Percentiles rank a stretch among this genome's conserved stretches.
Evolutionary conservation across 1,140 invertebrate species (phyloP).

Genomic region (Macrotrachela quadricornifera): DNA sequence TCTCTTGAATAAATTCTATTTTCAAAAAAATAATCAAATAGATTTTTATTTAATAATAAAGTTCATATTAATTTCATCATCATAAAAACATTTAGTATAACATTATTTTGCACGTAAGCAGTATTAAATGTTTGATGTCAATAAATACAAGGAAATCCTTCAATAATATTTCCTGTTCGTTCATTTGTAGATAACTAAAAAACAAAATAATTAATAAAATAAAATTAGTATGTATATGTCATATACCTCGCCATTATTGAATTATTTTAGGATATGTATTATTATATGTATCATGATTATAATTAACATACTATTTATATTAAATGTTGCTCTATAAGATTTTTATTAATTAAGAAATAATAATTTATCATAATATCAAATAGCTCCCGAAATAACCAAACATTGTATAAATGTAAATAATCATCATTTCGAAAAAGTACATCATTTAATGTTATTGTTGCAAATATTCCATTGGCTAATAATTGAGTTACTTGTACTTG

Average conservation of each 20-base stretch:
- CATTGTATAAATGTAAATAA: constrained; percentile 19
- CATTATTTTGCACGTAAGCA: constrained; percentile 18
- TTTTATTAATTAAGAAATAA: no score
- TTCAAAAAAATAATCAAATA: no score
- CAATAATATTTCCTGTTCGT: neutral
- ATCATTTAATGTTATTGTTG: no score
- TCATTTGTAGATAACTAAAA: constrained; percentile 10
- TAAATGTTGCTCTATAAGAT: no score
- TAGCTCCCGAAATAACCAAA: constrained; percentile 18
- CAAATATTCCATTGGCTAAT: no score
- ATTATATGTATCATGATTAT: constrained; percentile 14
- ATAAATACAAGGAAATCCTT: constrained; percentile 13
- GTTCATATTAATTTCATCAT: no score
- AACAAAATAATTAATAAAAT: no score
- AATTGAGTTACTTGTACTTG: no score
- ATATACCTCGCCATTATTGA: constrained; percentile 16
- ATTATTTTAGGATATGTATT: constrained; percentile 21
- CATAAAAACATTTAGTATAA: constrained; percentile 19
- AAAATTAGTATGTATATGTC: constrained; percentile 8
- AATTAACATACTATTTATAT: constrained; percentile 12
- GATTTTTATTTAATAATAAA: no score
- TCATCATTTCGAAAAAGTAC: no score
- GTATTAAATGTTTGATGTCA: constrained; percentile 19
- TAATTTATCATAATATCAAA: constrained; percentile 25
- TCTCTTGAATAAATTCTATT: no score